phyloP scores from a whole-genome alignment of 2,113 vertebrate genomes.

The Glareola pratincola region DNA sequence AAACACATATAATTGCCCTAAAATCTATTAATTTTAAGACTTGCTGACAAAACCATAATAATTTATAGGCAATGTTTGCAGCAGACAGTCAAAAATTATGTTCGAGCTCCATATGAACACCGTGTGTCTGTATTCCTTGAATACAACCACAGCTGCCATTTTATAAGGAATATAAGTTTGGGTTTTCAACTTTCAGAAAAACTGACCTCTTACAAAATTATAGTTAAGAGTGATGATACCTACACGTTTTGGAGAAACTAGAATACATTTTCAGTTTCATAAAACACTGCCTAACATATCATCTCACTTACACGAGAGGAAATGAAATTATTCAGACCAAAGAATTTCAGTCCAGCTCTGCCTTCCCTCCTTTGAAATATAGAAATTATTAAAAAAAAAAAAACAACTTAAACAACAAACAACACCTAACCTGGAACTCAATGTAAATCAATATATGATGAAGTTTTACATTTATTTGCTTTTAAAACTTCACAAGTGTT shows the following conservation, averaged over 20 bases:
- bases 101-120: background rate
- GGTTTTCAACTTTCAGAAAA: background rate
- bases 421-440: background rate
- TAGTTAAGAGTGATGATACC: background rate
- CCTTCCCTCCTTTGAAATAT: background rate
- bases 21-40: background rate
- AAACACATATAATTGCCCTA: background rate
- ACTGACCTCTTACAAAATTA: background rate
- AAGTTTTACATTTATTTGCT: conserved; percentile 7
- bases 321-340: background rate
- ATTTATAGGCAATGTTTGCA: background rate
- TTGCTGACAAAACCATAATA: background rate
- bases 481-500: background rate
- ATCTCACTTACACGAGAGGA: background rate
- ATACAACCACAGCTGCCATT: background rate
- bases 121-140: background rate
- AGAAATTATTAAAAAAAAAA: background rate
- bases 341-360: background rate
- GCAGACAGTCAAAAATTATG: background rate
- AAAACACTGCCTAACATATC: background rate
- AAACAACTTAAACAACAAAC: background rate
- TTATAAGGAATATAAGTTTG: background rate
- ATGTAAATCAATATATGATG: background rate
- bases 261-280: background rate
- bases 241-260: background rate